Evolutionary conservation across 92 coral and sea anemone species (phyloP).

Genomic region (Parazoanthus atlanticus): DNA sequence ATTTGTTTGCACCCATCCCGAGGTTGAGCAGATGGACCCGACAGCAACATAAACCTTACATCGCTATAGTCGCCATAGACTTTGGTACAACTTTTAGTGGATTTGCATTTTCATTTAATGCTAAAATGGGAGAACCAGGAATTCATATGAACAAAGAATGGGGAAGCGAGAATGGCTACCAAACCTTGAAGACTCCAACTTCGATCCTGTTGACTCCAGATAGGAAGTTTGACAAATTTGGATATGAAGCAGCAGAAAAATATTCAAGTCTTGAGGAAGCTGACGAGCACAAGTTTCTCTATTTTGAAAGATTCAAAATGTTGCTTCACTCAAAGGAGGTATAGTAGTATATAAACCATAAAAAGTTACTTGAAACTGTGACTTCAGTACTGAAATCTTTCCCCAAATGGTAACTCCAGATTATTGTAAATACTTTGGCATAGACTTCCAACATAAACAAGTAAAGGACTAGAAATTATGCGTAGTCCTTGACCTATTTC

Average conservation of each 20-base stretch:
- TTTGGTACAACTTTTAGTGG: constrained; percentile 54
- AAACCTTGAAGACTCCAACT: constrained; percentile 47
- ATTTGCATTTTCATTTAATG: constrained; percentile 48
- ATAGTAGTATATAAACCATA: no score
- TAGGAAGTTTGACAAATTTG: constrained; percentile 30
- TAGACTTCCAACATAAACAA: no score
- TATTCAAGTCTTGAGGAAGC: constrained; percentile 50
- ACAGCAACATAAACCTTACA: no score
- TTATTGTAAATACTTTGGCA: no score
- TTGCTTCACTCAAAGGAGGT: constrained; percentile 25
- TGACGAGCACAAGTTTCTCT: neutral
- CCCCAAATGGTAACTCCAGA: no score
- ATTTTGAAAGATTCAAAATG: constrained; percentile 50
- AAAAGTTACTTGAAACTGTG: no score
- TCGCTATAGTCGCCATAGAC: constrained; percentile 44
- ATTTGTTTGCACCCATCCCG: no score
- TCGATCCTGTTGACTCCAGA: constrained; percentile 17
- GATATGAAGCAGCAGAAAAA: constrained; percentile 53
- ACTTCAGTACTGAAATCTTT: no score
- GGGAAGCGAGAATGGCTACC: constrained; percentile 45
- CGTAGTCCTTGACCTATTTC: no score
- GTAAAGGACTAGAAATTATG: no score
- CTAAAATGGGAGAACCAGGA: constrained; percentile 26
- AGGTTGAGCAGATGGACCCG: no score
- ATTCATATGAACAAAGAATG: constrained; percentile 52